A percentile compares a stretch with the other conserved stretches of the same genome.
These are phyloP conservation scores for Cyprinus carpio DNA, from an alignment of 2,113 vertebrate genomes.

Conservation along the genomic window DNA sequence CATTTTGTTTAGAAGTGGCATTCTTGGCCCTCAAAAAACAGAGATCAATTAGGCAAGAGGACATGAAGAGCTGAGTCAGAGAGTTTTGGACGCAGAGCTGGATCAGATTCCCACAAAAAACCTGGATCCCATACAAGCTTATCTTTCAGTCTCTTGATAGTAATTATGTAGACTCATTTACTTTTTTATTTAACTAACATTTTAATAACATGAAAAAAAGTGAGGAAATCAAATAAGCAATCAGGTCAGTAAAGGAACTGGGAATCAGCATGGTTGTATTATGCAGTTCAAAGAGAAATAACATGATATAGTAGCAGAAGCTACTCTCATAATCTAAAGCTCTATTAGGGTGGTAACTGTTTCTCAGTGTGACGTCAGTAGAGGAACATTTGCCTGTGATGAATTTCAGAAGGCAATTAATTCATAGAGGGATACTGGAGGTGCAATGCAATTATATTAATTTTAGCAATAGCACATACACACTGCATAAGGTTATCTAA, in stretches of 20 bases:
- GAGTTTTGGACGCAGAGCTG: not conserved
- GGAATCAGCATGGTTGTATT: not conserved
- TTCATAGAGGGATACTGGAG: not conserved
- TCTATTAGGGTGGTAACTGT: not conserved
- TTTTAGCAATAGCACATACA: not conserved
- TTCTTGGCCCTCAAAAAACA: not conserved
- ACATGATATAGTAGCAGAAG: not conserved
- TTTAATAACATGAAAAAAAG: not conserved
- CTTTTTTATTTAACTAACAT: not conserved
- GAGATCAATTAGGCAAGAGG: conserved; percentile 13
- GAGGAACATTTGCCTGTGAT: not conserved
- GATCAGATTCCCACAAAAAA: conserved; percentile 35
- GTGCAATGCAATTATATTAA: not conserved
- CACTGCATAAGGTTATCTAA: not conserved
- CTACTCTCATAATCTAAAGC: not conserved
- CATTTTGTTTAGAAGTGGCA: not conserved
- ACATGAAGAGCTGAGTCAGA: not conserved
- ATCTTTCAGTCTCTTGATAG: not conserved
- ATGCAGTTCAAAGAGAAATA: conserved; percentile 1
- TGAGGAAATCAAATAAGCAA: not conserved
- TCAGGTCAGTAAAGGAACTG: not conserved
- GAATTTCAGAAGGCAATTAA: not conserved
- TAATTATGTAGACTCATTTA: not conserved
- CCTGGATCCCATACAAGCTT: not conserved
- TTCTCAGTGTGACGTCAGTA: not conserved